phyloP scores from a whole-genome alignment of 2,797 vertebrate genomes.

The Diplodus sargus region DNA sequence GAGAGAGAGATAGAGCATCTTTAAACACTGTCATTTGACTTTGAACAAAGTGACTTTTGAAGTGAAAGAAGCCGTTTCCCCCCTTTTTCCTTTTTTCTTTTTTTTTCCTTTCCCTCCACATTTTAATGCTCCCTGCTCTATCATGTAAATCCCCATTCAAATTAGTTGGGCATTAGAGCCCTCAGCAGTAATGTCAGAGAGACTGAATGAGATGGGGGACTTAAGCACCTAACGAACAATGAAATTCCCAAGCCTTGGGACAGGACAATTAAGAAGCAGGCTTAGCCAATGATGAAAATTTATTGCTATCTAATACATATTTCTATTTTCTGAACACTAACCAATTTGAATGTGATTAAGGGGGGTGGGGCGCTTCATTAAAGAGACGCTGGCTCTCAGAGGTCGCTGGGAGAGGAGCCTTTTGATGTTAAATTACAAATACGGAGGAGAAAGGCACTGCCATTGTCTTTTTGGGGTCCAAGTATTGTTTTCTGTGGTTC shows the following conservation, averaged over 20 bases:
- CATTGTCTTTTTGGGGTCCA: conserved; percentile 87
- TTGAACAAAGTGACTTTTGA: conserved; percentile 99
- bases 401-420: conserved; percentile 87
- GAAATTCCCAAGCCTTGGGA: conserved; percentile 99
- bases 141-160: conserved; percentile 99
- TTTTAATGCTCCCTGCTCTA: conserved; percentile 99
- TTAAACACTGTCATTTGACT: conserved; percentile 97
- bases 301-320: conserved; percentile 99
- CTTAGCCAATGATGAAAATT: conserved; percentile 99
- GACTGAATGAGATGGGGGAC: conserved; percentile 99
- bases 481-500: conserved; percentile 87
- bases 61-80: conserved; percentile 93
- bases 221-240: conserved; percentile 99
- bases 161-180: conserved; percentile 99
- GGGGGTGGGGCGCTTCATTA: conserved; percentile 90
- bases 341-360: conserved; percentile 99
- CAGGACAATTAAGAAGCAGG: conserved; percentile 99
- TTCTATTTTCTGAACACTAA: conserved; percentile 99
- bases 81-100: conserved; percentile 83
- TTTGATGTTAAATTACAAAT: conserved; percentile 93
- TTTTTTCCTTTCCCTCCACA: conserved; percentile 89
- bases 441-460: conserved; percentile 83
- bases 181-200: conserved; percentile 99
- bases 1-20: conserved; percentile 85
- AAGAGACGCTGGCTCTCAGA: conserved; percentile 86